phyloP scores from a whole-genome alignment of 1,140 invertebrate species.

The Megalopta genalis region DNA sequence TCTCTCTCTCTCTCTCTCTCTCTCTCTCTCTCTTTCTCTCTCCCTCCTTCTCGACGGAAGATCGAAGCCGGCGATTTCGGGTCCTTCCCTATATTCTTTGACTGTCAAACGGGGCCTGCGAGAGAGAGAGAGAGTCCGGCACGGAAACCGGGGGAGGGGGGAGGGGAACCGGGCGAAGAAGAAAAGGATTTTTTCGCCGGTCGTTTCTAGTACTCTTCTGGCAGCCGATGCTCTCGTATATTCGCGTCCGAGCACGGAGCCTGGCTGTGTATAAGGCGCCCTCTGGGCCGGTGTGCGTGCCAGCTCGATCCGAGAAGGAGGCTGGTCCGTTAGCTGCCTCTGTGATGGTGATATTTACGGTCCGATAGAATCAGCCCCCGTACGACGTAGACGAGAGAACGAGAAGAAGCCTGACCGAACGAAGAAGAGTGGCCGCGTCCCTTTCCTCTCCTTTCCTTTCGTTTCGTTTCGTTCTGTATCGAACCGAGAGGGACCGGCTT shows the following conservation, averaged over 20 bases:
- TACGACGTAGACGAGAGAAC: conserved; percentile 70
- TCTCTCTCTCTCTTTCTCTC: no score
- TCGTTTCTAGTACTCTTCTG: conserved; percentile 40
- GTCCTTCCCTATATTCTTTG: conserved; percentile 20
- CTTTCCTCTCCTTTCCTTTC: conserved; percentile 8
- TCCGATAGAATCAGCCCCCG: conserved; percentile 77
- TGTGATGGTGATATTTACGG: conserved; percentile 78
- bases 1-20: no score
- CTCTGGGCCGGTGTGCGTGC: background rate
- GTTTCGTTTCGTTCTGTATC: conserved; percentile 23
- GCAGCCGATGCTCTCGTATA: conserved; percentile 37
- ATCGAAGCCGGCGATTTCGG: conserved; percentile 26
- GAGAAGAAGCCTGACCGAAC: conserved; percentile 59
- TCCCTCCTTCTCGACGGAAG: background rate
- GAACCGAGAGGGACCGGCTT: conserved; percentile 64
- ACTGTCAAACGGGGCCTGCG: conserved; percentile 4
- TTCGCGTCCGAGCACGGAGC: conserved; percentile 2
- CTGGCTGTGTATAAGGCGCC: background rate
- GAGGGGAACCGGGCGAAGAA: conserved; percentile 7
- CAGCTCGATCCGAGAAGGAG: conserved; percentile 15
- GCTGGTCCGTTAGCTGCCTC: conserved; percentile 48
- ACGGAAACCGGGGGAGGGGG: background rate
- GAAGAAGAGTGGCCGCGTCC: conserved; percentile 38
- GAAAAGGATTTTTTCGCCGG: conserved; percentile 32
- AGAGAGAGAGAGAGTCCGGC: background rate